Percentiles rank a stretch among this genome's conserved stretches.
Evolutionary conservation across 2,113 vertebrate species (phyloP).

Genomic region (Corythaeola cristata): DNA sequence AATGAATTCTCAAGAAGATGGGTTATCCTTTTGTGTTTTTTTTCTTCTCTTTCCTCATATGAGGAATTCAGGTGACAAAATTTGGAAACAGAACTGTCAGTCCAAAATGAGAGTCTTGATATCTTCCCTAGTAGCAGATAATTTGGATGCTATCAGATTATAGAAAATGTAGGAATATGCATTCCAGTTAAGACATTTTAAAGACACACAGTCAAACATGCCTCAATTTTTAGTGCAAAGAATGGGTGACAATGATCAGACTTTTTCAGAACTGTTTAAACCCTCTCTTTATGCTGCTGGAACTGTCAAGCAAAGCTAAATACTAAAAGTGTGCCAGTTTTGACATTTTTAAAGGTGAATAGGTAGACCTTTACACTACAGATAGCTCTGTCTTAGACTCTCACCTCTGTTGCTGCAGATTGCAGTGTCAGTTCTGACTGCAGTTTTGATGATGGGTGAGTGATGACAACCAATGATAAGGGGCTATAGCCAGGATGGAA

Average conservation of each 20-base stretch:
- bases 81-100: background rate
- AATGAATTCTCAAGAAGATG: background rate
- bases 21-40: background rate
- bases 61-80: background rate
- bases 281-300: background rate
- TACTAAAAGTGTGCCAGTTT: background rate
- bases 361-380: background rate
- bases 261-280: background rate
- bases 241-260: background rate
- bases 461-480: background rate
- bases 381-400: background rate
- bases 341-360: conserved; percentile 27
- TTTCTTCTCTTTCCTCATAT: background rate
- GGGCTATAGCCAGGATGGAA: background rate
- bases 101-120: background rate
- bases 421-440: background rate
- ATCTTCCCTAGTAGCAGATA: background rate
- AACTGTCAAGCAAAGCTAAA: background rate
- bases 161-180: background rate
- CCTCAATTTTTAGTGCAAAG: background rate
- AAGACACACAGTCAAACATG: background rate
- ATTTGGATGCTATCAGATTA: background rate
- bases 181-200: background rate
- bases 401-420: background rate
- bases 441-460: background rate